phyloP scores from a whole-genome alignment of 2,797 vertebrate species.

The Cuniculus paca region DNA sequence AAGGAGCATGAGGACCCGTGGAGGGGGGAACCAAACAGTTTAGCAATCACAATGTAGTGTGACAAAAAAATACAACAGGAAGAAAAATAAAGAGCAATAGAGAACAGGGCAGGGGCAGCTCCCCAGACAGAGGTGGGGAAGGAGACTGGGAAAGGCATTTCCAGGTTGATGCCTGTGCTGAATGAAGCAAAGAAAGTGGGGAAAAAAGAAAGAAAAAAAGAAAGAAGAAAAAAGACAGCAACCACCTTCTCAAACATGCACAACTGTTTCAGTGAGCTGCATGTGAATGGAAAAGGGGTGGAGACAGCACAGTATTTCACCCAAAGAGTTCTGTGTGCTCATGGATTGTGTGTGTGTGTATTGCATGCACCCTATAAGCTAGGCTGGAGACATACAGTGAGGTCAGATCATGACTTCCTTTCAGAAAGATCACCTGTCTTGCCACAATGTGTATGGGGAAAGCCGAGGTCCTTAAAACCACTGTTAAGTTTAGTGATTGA shows the following conservation, averaged over 20 bases:
- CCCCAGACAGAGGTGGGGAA: not conserved
- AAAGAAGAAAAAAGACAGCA: too few relatives aligned
- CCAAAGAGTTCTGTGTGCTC: not conserved
- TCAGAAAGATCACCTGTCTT: too few relatives aligned
- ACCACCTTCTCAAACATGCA: too few relatives aligned
- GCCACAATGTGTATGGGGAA: too few relatives aligned
- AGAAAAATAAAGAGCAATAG: not conserved
- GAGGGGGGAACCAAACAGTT: too few relatives aligned
- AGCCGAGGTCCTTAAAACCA: too few relatives aligned
- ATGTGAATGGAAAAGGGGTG: not conserved
- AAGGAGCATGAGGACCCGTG: not conserved
- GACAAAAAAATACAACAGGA: not conserved
- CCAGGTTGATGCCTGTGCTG: not conserved
- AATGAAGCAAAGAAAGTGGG: not conserved
- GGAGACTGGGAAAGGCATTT: not conserved
- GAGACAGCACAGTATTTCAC: not conserved
- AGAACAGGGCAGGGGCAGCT: not conserved
- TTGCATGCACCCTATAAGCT: not conserved
- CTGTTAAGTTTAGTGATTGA: too few relatives aligned
- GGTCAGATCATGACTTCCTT: too few relatives aligned
- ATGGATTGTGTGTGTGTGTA: not conserved
- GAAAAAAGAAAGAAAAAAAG: too few relatives aligned
- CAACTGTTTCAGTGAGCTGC: too few relatives aligned
- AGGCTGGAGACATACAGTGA: too few relatives aligned
- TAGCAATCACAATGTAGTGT: not conserved